Percentiles rank a stretch among this genome's conserved stretches.
phyloP scores from a whole-genome alignment of 1,140 invertebrate species.

The Anastrepha ludens region DNA sequence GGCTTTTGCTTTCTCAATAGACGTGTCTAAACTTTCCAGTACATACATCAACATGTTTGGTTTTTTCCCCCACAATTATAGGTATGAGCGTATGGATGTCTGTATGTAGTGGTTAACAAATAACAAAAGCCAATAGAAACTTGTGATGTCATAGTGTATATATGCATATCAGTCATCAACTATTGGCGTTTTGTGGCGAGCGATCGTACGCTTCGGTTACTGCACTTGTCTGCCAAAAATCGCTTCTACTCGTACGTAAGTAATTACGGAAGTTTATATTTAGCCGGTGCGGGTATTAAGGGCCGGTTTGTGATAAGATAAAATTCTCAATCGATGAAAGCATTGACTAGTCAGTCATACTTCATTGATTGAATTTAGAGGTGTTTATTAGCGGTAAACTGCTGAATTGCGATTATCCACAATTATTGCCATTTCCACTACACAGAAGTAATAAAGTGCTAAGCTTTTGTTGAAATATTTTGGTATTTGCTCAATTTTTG shows the following conservation, averaged over 20 bases:
- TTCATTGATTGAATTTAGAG: neutral
- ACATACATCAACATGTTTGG: no score
- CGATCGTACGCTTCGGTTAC: neutral
- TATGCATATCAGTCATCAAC: neutral
- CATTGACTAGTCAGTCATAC: neutral
- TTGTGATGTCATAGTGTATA: slow-evolving; percentile 13
- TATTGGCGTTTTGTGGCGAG: neutral
- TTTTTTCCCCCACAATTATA: no score
- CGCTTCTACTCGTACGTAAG: neutral
- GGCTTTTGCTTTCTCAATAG: no score
- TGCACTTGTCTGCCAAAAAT: neutral
- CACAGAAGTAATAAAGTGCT: no score
- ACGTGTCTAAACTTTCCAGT: no score
- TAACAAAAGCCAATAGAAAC: neutral
- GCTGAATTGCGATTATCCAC: no score
- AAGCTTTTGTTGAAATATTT: no score
- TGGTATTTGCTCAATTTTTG: no score
- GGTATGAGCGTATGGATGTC: no score
- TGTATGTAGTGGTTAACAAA: neutral
- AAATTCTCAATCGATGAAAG: slow-evolving; percentile 35
- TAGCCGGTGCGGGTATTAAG: neutral
- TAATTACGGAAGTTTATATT: neutral
- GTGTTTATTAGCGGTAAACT: no score
- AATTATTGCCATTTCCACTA: no score
- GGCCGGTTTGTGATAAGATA: slow-evolving; percentile 13